Evolutionary conservation across 2,888 invertebrate genomes (phyloP).

Genomic region (Lepeophtheirus nordmannii): DNA sequence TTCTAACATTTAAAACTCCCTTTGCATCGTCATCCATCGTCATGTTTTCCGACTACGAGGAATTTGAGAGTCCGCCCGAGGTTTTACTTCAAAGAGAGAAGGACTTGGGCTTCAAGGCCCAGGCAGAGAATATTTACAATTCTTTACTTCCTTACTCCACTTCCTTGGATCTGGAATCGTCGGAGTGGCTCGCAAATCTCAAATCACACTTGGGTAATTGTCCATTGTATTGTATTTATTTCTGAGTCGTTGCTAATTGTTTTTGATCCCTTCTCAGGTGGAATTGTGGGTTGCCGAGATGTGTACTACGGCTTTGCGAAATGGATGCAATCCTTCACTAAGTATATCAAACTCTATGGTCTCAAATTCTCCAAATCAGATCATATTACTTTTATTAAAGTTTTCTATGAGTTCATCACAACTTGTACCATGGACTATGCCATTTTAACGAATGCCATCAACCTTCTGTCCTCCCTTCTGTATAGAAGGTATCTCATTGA

Average conservation of each 20-base stretch:
- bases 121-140: constrained; percentile 14
- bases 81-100: neutral
- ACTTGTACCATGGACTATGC: constrained; percentile 35
- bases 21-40: too few species aligned
- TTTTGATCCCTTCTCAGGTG: neutral
- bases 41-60: constrained; percentile 33
- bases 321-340: constrained; percentile 37
- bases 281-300: neutral
- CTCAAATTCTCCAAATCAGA: constrained; percentile 77
- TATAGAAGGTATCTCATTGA: constrained; percentile 57
- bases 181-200: neutral
- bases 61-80: neutral
- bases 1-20: too few species aligned
- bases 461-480: constrained; percentile 29
- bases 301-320: neutral
- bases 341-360: constrained; percentile 68
- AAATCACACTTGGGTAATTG: neutral
- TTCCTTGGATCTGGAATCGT: constrained; percentile 7
- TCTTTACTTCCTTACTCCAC: constrained; percentile 4
- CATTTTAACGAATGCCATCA: constrained; percentile 36
- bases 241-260: neutral
- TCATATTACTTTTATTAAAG: constrained; percentile 60
- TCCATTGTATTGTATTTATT: neutral
- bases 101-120: constrained; percentile 8
- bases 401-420: constrained; percentile 34